Base-by-base conservation (phyloP, 2,797 vertebrate genomes). In the Esox lucius region DNA sequence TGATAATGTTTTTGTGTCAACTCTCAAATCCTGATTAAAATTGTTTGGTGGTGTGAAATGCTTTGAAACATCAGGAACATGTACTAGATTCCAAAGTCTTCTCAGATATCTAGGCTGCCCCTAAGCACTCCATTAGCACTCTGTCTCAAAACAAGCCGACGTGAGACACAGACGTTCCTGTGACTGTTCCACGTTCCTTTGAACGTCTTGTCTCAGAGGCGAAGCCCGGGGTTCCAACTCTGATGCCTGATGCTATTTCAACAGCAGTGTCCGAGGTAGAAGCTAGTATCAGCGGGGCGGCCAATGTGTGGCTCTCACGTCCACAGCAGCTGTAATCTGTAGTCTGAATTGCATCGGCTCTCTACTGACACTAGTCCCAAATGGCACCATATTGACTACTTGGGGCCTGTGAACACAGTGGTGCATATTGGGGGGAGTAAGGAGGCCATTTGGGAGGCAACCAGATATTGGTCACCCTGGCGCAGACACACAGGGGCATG, bases 251-350 rank as follows among this genome's bases (percentile, higher is more conserved):
- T 24, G 19, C 70, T 17, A 31, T 77, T 53, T 72, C 75, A 78
- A 78, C 39, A 65, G 39, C 48, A 72, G 53, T 65, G 59, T 19
- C 46, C 68, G 19, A 75, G 75, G 31, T 11, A 6, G 68, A 76
- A 80, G 61, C 26, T 0, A 33, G 46, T 62, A 75, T 48, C 56
- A 17, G 49, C 72, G 46, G 78, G 73, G 59, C 72, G 72, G 71
- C 72, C 70, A 72, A 84, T 86, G 68, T 79, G 9, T 59, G 39
- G 67, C 74, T 76, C 77, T 80, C 78, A 81, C 71, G 65, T 81
- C 81, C 78, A 73, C 64, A 78, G 61, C 85, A 86, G 85, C 86
- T 90, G 83, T 88, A 85, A 85, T 87, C 78, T 86, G 76, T 74
- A 77, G 80, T 31, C 78, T 86, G 80, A 86, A 86, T 84, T 78